Conservation (phyloP, 2,888 invertebrate species). For the Aspidapion aeneum region DNA sequence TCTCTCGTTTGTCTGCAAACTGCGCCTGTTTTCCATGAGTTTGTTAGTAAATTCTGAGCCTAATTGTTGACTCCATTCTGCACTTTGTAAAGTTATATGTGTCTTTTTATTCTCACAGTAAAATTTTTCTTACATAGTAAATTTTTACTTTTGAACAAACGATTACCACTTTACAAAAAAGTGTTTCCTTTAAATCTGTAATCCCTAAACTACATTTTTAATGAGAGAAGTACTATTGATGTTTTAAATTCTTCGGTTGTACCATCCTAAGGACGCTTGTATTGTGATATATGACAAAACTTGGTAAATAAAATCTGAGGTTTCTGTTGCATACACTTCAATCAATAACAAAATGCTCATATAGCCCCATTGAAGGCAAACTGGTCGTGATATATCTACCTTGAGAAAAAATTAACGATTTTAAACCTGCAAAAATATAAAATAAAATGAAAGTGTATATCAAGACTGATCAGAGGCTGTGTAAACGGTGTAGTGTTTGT, state of each 20-base stretch:
- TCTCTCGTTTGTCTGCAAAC: too few relatives aligned
- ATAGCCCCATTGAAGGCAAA: conserved; percentile 33
- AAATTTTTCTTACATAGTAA: too few relatives aligned
- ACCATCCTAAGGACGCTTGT: not conserved
- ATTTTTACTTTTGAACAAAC: too few relatives aligned
- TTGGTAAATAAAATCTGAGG: not conserved
- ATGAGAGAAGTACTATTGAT: not conserved
- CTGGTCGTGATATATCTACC: conserved; percentile 28
- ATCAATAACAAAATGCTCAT: conserved; percentile 7
- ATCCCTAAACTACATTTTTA: too few relatives aligned
- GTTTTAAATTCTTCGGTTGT: not conserved
- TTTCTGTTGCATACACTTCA: not conserved
- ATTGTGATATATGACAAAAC: too few relatives aligned
- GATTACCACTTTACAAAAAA: too few relatives aligned
- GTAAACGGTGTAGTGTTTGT: conserved; percentile 7
- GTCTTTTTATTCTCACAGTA: too few relatives aligned
- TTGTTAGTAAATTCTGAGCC: too few relatives aligned
- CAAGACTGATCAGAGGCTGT: conserved; percentile 29
- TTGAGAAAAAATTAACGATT: conserved; percentile 3
- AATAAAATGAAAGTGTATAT: conserved; percentile 40
- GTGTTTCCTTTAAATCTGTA: too few relatives aligned
- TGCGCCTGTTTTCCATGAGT: too few relatives aligned
- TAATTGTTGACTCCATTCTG: too few relatives aligned
- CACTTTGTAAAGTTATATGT: too few relatives aligned
- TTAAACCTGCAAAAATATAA: conserved; percentile 38